Base-by-base conservation (phyloP, 2,797 vertebrate genomes). In the Artibeus jamaicensis region DNA sequence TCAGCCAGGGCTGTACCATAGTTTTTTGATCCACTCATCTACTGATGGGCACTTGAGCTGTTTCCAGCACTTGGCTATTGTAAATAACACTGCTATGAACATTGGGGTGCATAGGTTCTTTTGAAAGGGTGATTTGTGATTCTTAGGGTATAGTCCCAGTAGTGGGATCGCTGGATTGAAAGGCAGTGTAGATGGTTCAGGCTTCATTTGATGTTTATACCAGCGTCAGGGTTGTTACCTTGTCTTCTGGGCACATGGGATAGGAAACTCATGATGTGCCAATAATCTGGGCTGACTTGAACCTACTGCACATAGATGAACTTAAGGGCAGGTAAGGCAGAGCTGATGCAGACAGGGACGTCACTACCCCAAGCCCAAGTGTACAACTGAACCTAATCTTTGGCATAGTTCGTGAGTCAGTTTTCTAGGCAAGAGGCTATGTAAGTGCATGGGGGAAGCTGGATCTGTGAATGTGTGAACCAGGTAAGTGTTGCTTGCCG, bases 391-490 rank as follows among this genome's bases (percentile, higher is more conserved):
- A 29, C 11, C 67, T 94, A 84, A 67, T 87, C 46, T 32, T 86
- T 26, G 62, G 53, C 32, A 14, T 39, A 84, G 48, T 55, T 29
- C 73, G 26, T 29, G 2, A 62, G 22, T 73, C 21, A 46, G 12
- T 95, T 71, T 95, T 95, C 62, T 62, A 68, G 37, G 42, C 14
- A 79, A 85, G 74, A 89, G 89, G 46, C 53, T 93, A 7, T 89
- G 32, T 53, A n/a, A 85, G 74, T 55, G 32, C 32, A 9, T 19
- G 48, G 14, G 70, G n/a, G 70, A 84, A 87, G 24, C 16, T 62
- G 62, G 44, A 46, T 71, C 70, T 93, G 19, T 83, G 65, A 85
- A 53, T 53, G 39, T 86, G 46, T 62, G 71, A 87, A 68, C 59
- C 59, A 46, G 71, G 86, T 79, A 59, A 46, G 26, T 85, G 37